Percentiles rank a stretch among this genome's conserved stretches.
phyloP scores from a whole-genome alignment of 2,888 invertebrate genomes.

The Tipula vernalis region DNA sequence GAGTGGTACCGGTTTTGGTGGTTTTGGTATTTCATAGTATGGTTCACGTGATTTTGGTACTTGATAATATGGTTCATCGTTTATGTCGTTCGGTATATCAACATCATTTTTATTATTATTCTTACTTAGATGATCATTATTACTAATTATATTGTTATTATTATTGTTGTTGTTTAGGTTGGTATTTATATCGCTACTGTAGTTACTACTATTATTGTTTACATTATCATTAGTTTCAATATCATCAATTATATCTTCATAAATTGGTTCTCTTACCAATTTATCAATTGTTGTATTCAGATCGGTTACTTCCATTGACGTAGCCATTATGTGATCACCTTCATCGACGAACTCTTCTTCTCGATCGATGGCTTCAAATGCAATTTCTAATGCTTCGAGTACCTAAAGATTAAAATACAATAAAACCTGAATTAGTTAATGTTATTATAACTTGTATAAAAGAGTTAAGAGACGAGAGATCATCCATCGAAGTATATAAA shows the following conservation, averaged over 20 bases:
- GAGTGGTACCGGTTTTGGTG: constrained; percentile 39
- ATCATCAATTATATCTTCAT: constrained; percentile 33
- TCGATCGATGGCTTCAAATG: constrained; percentile 48
- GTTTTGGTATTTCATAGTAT: constrained; percentile 34
- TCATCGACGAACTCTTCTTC: constrained; percentile 25
- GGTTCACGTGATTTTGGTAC: constrained; percentile 33
- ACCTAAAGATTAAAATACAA: constrained; percentile 35
- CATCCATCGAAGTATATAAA: constrained; percentile 8
- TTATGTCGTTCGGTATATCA: constrained; percentile 15
- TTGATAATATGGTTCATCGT: constrained; percentile 32
- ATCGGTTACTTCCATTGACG: constrained; percentile 17
- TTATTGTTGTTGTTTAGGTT: constrained; percentile 18
- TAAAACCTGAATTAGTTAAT: constrained; percentile 14
- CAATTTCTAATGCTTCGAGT: constrained; percentile 49
- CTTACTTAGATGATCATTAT: constrained; percentile 22
- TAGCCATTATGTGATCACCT: background rate
- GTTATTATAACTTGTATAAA: constrained; percentile 14
- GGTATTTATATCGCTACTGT: constrained; percentile 17
- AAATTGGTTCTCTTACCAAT: constrained; percentile 31
- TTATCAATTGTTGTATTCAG: background rate
- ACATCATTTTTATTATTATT: constrained; percentile 19
- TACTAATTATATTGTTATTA: constrained; percentile 26
- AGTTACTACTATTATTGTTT: constrained; percentile 22
- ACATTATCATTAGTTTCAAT: constrained; percentile 18
- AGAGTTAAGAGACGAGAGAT: background rate